phyloP scores from a whole-genome alignment of 2,113 vertebrate genomes.

The Macrotis lagotis region DNA sequence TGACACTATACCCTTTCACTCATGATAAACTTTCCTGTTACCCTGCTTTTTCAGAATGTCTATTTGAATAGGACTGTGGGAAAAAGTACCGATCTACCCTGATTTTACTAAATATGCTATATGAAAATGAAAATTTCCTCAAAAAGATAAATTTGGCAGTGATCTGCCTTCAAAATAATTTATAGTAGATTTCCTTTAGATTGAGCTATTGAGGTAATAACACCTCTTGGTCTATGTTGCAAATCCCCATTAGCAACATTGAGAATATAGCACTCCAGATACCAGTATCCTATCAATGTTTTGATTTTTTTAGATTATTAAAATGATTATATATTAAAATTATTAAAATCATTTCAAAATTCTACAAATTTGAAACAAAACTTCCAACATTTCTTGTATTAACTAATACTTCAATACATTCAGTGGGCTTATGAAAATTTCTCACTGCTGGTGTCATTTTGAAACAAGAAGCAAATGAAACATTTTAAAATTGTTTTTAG shows the following conservation, averaged over 20 bases:
- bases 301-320: not conserved
- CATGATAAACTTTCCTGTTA: too few relatives aligned
- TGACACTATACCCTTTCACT: not conserved
- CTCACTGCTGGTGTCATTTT: not conserved
- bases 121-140: not conserved
- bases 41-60: not conserved
- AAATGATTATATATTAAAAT: too few relatives aligned
- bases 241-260: not conserved
- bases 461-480: not conserved
- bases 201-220: not conserved
- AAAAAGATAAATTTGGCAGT: not conserved
- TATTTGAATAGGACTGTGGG: not conserved
- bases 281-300: not conserved
- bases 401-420: not conserved
- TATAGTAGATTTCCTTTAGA: not conserved
- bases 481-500: not conserved
- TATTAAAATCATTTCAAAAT: too few relatives aligned
- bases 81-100: not conserved
- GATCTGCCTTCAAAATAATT: not conserved
- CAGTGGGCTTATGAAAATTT: not conserved
- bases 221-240: not conserved
- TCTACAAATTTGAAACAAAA: not conserved
- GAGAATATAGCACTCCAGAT: not conserved
- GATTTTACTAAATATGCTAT: not conserved
- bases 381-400: not conserved